Evolutionary conservation across 2,888 invertebrate species (phyloP), one percentile per base, ranked within the genome.

Genomic region (Agriotes lineatus): DNA sequence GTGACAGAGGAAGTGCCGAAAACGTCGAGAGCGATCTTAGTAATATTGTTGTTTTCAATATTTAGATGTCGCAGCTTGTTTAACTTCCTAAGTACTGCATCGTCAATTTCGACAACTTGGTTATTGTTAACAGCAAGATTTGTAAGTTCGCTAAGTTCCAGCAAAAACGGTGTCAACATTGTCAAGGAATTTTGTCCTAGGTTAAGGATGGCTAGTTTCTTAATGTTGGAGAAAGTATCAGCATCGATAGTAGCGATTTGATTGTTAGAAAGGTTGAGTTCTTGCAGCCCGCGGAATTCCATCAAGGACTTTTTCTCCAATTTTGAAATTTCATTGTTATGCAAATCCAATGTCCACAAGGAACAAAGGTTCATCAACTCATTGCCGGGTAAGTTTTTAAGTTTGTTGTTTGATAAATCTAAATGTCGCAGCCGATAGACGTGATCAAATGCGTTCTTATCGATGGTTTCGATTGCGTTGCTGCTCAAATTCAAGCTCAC

Each of bases 351-450:
- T 1, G 9, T 16, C 42, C 30, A 20, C 10, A 66, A 12, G 1
- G 59, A 60, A 20, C 18, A 16, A 0, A 66, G n/a, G 19, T 66
- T 60, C 14, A 35, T 18, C 16, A 52, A 54, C 7, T 12, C n/a
- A 5, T 33, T 30, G 9, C 6, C 52, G 9, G 44, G 37, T 1
- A 52, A 4, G 0, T 14, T 7, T 19, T 59, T 50, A 74, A 92
- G 82, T 77, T 87, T 86, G 82, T 93, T 93, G 73, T 88, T 85
- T 18, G 91, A 91, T 75, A 93, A 83, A 82, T 93, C 91, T 71
- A 93, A 83, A 76, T 86, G 86, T 80, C 89, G 85, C 39, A 90
- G 80, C 78, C 85, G 84, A 75, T 85, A 85, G 1, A 88, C 84
- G 59, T 86, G 87, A 2, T 84, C 82, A 0, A 90, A 79, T 37